Base-by-base conservation (phyloP, 2,888 invertebrate genomes). In the Stratiomys singularior region DNA sequence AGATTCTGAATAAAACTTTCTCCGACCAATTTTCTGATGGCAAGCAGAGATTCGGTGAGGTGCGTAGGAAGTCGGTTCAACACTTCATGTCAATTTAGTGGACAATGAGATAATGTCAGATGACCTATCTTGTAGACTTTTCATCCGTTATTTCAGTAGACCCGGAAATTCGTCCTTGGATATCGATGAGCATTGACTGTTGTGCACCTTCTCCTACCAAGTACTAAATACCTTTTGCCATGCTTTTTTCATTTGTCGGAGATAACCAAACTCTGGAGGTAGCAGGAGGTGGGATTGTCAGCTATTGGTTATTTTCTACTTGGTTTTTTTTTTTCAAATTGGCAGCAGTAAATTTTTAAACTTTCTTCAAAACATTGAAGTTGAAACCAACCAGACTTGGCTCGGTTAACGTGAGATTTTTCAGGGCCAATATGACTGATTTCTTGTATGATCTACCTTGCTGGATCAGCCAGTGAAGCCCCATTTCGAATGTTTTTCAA, bases 291-390 rank as follows among this genome's bases (percentile, higher is more conserved):
- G 52, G 52, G 18, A 13, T n/a, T 52, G n/a, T n/a, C 15, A n/a
- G 7, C 3, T 52, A 52, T 52, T 52, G n/a, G 15, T 52, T 4
- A 52, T n/a, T 52, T 52, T 52, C 15, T 52, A 3, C 4, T 4
- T 18, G 18, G 7, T 52, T 52, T 5, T 18, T 52, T 52, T 52
- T 52, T 37, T 52, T 9, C 4, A 15, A 52, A 52, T 52, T 52
- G 52, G 52, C 7, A 52, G 52, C 52, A 52, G 52, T 52, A 52
- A 52, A 52, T 52, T 52, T 52, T 52, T 52, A 15, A 52, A 52
- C 52, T n/a, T 9, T 52, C 52, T 52, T 52, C 52, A 18, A 52
- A 52, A 52, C 15, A 52, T 52, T 52, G 52, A 15, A 52, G 15
- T 4, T 13, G 2, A 52, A 13, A 52, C 52, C 52, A 52, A 52